A percentile compares a stretch with the other conserved stretches of the same genome.
These are phyloP conservation scores for Sebastes oblongus DNA, from an alignment of 2,797 vertebrate species.

Conservation along the genomic window DNA sequence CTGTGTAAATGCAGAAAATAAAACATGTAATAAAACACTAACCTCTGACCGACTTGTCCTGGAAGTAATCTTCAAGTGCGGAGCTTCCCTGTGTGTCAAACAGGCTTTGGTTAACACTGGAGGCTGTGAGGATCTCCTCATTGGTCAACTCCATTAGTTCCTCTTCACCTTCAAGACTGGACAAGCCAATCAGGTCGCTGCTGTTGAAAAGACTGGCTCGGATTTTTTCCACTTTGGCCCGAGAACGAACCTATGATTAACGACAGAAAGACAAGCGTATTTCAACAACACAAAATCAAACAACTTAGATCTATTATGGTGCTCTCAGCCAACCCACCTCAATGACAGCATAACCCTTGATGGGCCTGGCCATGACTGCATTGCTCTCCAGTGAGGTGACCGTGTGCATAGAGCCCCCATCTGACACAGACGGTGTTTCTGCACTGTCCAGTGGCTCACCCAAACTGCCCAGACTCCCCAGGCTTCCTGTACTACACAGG, in stretches of 20 bases:
- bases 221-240: constrained; percentile 98
- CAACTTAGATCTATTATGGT: not conserved
- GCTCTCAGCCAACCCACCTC: constrained; percentile 83
- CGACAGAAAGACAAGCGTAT: not conserved
- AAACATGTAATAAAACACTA: constrained; percentile 14
- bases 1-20: constrained; percentile 1
- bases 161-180: constrained; percentile 95
- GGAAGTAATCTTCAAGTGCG: constrained; percentile 95
- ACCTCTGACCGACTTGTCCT: constrained; percentile 96
- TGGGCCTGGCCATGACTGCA: constrained; percentile 83
- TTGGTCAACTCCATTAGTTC: constrained; percentile 98
- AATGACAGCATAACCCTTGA: constrained; percentile 97
- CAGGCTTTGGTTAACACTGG: constrained; percentile 96
- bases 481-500: constrained; percentile 93
- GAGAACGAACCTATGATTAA: constrained; percentile 88
- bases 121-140: constrained; percentile 97
- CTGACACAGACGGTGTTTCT: constrained; percentile 87
- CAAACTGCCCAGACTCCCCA: constrained; percentile 93
- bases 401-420: constrained; percentile 90
- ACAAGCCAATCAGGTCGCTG: constrained; percentile 96
- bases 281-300: constrained; percentile 5
- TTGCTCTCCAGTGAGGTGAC: constrained; percentile 90
- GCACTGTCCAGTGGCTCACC: constrained; percentile 90
- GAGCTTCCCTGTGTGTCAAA: constrained; percentile 99
- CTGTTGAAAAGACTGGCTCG: constrained; percentile 98